Evolutionary conservation across 2,888 invertebrate species (phyloP), one percentile per base, ranked within the genome.

Genomic region (Microchrysa polita): DNA sequence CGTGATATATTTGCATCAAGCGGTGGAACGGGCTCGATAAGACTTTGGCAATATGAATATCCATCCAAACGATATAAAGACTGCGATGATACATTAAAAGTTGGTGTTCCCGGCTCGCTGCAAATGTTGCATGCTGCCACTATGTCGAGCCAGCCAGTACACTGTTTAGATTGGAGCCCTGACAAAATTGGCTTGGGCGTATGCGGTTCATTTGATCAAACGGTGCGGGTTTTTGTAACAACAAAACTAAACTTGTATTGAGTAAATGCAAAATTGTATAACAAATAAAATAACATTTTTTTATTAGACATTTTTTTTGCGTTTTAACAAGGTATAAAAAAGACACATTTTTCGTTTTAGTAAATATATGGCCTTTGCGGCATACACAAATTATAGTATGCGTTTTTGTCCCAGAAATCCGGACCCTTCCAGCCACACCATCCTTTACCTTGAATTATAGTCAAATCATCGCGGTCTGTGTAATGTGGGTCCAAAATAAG

Each of bases 401-500:
- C 93, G 80, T 91, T 92, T 84, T 94, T 93, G 81, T 94, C 92
- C 98, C 99, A 99, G 85, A 99, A 99, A 76, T 93, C 92, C 1
- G 91, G 87, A 34, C 90, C 91, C 84, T 99, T 99, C 99, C 99
- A 99, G 0, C 94, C 95, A 83, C 98, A 98, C 96, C 97, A 97
- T 5, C 98, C 97, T 87, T 97, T 94, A 75, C 86, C 88, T 77
- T 91, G 86, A 67, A 95, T 90, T 0, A 87, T 88, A 42, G 88
- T 86, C 67, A 97, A 82, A 80, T 96, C 93, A 80, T 98, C 97
- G 0, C 87, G 84, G 0, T 96, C 98, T 0, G 95, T 97, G 84
- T 96, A 99, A 86, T 99, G 99, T 0, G 99, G 99, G 87, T 99
- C 99, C 52, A 99, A 87, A 79, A 99, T 94, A n/a, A 99, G 89